phyloP scores from a whole-genome alignment of 2,888 invertebrate species.

The Caenorhabditis wallacei region DNA sequence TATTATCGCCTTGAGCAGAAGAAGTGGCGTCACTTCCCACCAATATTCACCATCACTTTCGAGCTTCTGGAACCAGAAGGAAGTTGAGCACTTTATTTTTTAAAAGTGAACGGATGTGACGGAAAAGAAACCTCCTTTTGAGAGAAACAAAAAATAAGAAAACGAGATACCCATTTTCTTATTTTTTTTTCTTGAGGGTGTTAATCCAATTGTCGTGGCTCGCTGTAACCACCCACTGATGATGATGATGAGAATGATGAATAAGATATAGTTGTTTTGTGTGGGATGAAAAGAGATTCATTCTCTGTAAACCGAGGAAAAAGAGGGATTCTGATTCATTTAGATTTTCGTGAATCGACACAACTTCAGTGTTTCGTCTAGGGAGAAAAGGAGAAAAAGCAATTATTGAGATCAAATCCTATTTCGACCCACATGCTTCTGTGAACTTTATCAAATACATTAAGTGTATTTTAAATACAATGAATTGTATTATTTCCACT shows the following conservation, averaged over 20 bases:
- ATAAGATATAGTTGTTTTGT: constrained; percentile 26
- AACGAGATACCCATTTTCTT: constrained; percentile 9
- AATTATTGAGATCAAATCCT: neutral
- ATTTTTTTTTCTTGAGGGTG: constrained; percentile 17
- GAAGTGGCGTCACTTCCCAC: constrained; percentile 42
- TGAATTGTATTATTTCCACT: constrained; percentile 3
- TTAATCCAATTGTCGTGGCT: constrained; percentile 38
- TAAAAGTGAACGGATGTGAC: constrained; percentile 17
- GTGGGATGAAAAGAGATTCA: constrained; percentile 6
- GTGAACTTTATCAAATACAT: too few species aligned
- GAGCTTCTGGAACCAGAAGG: constrained; percentile 14
- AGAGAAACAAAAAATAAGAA: neutral
- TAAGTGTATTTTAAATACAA: too few species aligned
- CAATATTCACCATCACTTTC: constrained; percentile 12
- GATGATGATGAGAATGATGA: constrained; percentile 30
- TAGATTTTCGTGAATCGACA: constrained; percentile 3
- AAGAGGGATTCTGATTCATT: constrained; percentile 12
- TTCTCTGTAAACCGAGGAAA: neutral
- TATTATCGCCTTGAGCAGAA: constrained; percentile 21
- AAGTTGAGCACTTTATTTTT: constrained; percentile 20
- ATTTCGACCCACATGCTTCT: too few species aligned
- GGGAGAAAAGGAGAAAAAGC: neutral
- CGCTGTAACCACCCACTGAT: constrained; percentile 45
- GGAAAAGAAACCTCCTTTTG: neutral
- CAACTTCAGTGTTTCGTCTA: constrained; percentile 3